Evolutionary conservation across 2,797 vertebrate genomes (phyloP).

Genomic region (Sparus aurata): DNA sequence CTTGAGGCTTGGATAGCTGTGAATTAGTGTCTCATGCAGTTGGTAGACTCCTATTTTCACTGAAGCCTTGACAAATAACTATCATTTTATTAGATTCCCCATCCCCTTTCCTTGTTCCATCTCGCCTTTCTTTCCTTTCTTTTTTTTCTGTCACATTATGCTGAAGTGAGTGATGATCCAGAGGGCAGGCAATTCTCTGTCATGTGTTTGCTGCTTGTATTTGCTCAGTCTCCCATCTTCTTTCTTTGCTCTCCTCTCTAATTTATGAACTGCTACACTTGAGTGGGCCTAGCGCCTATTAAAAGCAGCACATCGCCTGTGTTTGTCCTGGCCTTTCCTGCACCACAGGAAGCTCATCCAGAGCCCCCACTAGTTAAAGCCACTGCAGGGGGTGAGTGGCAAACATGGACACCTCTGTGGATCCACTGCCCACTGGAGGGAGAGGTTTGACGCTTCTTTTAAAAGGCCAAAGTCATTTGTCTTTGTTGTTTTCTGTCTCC

Average conservation of each 20-base stretch:
- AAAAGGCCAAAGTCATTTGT: slow-evolving; percentile 81
- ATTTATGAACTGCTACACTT: slow-evolving; percentile 81
- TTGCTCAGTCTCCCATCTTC: slow-evolving; percentile 71
- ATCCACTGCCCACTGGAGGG: slow-evolving; percentile 63
- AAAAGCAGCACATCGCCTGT: slow-evolving; percentile 68
- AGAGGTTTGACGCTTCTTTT: slow-evolving; percentile 70
- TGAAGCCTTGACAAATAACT: slow-evolving; percentile 25
- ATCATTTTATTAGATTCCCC: slow-evolving; percentile 37
- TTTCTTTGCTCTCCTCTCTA: slow-evolving; percentile 74
- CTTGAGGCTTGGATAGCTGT: slow-evolving; percentile 21
- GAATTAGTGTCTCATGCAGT: slow-evolving; percentile 2
- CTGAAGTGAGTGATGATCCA: slow-evolving; percentile 57
- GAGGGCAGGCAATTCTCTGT: slow-evolving; percentile 48
- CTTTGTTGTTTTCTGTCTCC: slow-evolving; percentile 73
- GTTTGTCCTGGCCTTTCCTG: slow-evolving; percentile 77
- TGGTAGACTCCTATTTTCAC: slow-evolving; percentile 12
- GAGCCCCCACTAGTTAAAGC: slow-evolving; percentile 73
- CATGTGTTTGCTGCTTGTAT: slow-evolving; percentile 74
- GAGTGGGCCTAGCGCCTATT: slow-evolving; percentile 74
- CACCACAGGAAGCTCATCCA: slow-evolving; percentile 71
- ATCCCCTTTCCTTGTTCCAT: slow-evolving; percentile 22
- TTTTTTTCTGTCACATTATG: slow-evolving; percentile 39
- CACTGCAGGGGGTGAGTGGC: slow-evolving; percentile 69
- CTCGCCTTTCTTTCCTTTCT: slow-evolving; percentile 30
- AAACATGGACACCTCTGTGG: slow-evolving; percentile 71